phyloP scores from a whole-genome alignment of 2,113 vertebrate genomes.

The Tursiops truncatus region DNA sequence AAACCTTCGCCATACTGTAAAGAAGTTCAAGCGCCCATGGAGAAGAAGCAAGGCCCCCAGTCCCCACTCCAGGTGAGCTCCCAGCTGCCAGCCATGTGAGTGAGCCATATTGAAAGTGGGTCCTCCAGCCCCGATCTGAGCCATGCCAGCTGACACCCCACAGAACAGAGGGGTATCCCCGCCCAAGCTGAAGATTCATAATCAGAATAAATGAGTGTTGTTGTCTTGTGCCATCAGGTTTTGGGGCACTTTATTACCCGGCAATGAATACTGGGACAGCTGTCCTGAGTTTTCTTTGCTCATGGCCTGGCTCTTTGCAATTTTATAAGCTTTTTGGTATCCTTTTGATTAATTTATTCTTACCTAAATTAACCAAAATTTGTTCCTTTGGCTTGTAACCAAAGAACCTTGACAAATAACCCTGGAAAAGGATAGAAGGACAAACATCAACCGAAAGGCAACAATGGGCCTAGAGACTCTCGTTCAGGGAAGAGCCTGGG shows the following conservation, averaged over 20 bases:
- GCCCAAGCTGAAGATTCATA: not conserved
- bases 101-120: not conserved
- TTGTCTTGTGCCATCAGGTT: not conserved
- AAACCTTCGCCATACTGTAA: not conserved
- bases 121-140: not conserved
- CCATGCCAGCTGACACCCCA: not conserved
- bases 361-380: not conserved
- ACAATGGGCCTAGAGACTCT: not conserved
- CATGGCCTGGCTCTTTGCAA: not conserved
- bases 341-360: not conserved
- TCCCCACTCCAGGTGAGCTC: not conserved
- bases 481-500: not conserved
- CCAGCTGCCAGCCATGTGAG: not conserved
- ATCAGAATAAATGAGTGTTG: not conserved
- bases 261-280: not conserved
- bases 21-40: not conserved
- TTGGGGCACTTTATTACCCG: not conserved
- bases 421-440: not conserved
- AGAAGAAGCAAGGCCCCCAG: not conserved
- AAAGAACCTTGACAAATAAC: not conserved
- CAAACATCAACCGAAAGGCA: not conserved
- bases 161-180: not conserved
- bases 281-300: not conserved
- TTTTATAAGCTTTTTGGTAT: not conserved
- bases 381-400: not conserved